Base-by-base conservation (phyloP, 2,113 vertebrate species). In the Propithecus coquereli region DNA sequence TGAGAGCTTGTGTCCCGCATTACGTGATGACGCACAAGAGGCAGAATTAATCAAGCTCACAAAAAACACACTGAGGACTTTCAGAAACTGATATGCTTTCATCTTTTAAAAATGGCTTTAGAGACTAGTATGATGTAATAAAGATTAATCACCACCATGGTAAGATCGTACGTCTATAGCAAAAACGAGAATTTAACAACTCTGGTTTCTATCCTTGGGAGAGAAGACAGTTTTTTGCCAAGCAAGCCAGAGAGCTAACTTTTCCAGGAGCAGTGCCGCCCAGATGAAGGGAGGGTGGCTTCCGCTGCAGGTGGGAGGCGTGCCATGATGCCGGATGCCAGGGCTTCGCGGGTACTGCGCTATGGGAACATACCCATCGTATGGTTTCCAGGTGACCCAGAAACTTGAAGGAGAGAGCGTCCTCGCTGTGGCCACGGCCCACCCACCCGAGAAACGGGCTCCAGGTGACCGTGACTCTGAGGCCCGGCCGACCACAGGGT, bases 391-490 rank as follows among this genome's bases (percentile, higher is more conserved):
- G 43, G 13, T 3, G 43, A 63, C 66, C 5, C 27, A 2, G 47
- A 45, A 5, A 1, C 47, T 16, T 14, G 3, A 9, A n/a, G 22
- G 65, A 45, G 9, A 14, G 54, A 5, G 8, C 3, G 30, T 8
- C 16, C 32, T n/a, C 43, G n/a, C 61, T 22, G 1, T 6, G 43
- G 13, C 0, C 0, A 16, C 10, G 6, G 22, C 37, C 45, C 13
- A 6, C 8, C 7, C 2, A 3, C 13, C 32, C 8, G 2, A 5
- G 2, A 11, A 7, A 5, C 17, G 18, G 50, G 18, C 37, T 25
- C 0, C 37, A 1, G 11, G 5, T 2, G 37, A 32, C 3, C 0
- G 2, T 14, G 2, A 0, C 23, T 22, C 3, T 13, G 1, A 7
- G 8, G 59, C 34, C 34, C 0, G 54, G 34, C 4, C 5, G 1